Conservation (phyloP, 2,113 vertebrate genomes). For the Calonectris borealis region DNA sequence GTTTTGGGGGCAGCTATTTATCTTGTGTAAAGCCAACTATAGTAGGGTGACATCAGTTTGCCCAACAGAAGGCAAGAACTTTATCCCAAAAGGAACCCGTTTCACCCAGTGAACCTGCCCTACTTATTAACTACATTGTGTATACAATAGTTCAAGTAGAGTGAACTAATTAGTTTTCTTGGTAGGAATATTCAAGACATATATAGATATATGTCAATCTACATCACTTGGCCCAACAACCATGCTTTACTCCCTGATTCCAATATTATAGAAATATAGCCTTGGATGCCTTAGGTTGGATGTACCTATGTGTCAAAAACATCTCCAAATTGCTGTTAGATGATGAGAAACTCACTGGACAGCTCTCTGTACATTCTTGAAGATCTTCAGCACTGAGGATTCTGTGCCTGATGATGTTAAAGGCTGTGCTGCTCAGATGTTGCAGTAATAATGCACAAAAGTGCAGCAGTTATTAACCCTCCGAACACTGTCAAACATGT, state of each 20-base stretch:
- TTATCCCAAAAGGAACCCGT: not conserved
- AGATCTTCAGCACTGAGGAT: not conserved
- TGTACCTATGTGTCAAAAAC: not conserved
- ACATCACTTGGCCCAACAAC: not conserved
- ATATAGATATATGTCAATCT: not conserved
- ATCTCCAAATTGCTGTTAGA: not conserved
- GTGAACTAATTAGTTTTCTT: not conserved
- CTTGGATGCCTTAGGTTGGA: not conserved
- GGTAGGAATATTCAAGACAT: not conserved
- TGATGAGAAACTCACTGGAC: not conserved
- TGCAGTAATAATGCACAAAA: not conserved
- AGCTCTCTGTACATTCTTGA: not conserved
- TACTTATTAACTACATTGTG: not conserved
- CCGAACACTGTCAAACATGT: not conserved
- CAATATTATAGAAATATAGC: not conserved
- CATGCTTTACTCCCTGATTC: not conserved
- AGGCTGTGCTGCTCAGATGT: not conserved
- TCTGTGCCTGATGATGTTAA: not conserved
- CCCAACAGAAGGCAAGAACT: not conserved
- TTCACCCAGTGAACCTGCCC: not conserved
- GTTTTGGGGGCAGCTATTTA: not conserved
- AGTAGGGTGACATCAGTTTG: not conserved
- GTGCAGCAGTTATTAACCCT: not conserved
- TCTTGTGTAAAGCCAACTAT: not conserved
- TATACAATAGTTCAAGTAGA: not conserved